Evolutionary conservation across 2,113 vertebrate genomes (phyloP).

Genomic region (Osmerus eperlanus): DNA sequence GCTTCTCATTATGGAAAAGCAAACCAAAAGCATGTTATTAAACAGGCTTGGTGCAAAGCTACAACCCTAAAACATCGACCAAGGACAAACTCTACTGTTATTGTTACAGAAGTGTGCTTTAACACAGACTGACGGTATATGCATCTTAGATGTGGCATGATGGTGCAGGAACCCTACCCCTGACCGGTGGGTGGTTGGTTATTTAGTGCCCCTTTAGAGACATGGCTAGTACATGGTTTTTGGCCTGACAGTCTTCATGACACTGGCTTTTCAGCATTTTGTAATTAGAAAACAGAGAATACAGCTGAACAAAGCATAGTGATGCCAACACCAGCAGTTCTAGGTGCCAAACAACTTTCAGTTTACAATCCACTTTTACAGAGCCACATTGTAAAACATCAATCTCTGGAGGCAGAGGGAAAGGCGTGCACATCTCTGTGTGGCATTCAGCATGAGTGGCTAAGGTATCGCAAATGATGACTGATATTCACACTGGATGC

Average conservation of each 20-base stretch:
- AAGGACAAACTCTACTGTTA: constrained; percentile 14
- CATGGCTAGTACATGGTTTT: not conserved
- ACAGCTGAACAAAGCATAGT: constrained; percentile 31
- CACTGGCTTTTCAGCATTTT: constrained; percentile 29
- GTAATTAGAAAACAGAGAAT: constrained; percentile 35
- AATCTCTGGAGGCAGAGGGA: constrained; percentile 3
- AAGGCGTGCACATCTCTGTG: not conserved
- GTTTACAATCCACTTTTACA: constrained; percentile 36
- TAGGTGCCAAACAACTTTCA: constrained; percentile 32
- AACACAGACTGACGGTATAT: constrained; percentile 29
- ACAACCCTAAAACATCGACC: constrained; percentile 28
- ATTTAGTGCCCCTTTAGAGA: constrained; percentile 17
- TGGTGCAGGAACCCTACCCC: constrained; percentile 34
- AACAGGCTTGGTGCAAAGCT: constrained; percentile 36
- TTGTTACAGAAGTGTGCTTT: constrained; percentile 23
- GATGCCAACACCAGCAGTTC: constrained; percentile 44
- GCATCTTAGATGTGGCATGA: constrained; percentile 23
- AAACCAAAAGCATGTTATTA: constrained; percentile 49
- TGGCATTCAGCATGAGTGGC: too few species aligned
- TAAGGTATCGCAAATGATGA: too few species aligned
- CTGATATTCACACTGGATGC: not conserved
- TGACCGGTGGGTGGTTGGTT: constrained; percentile 9
- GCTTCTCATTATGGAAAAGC: constrained; percentile 42
- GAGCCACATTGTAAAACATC: constrained; percentile 26
- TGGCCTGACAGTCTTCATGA: constrained; percentile 13